Evolutionary conservation across 2,113 vertebrate genomes (phyloP), one percentile per base, ranked within the genome.

Genomic region (Stictonetta naevosa): DNA sequence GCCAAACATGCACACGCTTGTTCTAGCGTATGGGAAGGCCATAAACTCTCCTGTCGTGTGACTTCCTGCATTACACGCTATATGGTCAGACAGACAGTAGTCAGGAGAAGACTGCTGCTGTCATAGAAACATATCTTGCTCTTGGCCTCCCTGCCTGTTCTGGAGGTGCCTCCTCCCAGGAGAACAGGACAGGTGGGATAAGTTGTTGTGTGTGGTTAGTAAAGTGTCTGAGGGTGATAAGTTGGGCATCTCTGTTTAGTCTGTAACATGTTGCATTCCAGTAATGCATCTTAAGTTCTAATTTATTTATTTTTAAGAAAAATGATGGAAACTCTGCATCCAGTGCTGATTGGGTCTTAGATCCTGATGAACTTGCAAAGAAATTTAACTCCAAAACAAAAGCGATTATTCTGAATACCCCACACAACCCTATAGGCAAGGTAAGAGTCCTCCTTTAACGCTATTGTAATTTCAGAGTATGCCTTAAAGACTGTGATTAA

Each of bases 341-440:
- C 75, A 99, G 99, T 93, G 98, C 98, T 38, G 98, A 99, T 86
- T 99, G 99, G 99, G 97, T 91, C 59, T 98, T 99, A 34, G 98
- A 99, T 96, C 97, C 98, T 68, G 96, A 97, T 56, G 99, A 99
- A 97, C 98, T 99, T 75, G 98, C 98, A 75, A 98, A 97, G 96
- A 99, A 99, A 98, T 99, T 99, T 97, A 99, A 97, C 97, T 98
- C 98, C 4, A 99, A 98, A 98, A 99, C 99, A 28, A 99, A 99
- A 97, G 99, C 99, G 52, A 99, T 99, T 88, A 98, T 99, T 96
- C 91, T 99, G 82, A 99, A 99, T 97, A 99, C 98, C 2, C 99
- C 99, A 0, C 98, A 99, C 95, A 99, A 99, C 87, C 99, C 99
- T 3, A 95, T 98, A 23, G 99, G 99, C 88, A 99, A 99, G 98